Conservation (phyloP, 2,797 vertebrate genomes). For the Pseudotriccus pelzelni region DNA sequence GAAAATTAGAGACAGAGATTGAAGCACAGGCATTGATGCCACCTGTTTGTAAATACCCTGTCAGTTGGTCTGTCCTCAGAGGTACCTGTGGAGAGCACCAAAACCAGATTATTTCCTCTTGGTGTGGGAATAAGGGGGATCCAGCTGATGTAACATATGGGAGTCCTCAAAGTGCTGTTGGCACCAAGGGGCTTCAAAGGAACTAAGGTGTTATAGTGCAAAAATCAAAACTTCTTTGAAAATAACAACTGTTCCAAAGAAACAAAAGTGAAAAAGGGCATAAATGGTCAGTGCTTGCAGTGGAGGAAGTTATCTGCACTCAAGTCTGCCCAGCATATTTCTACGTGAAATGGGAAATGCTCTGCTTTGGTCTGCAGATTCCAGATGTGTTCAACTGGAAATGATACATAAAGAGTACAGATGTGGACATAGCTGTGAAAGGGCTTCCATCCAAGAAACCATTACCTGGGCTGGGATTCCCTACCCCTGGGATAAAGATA, state of each 20-base stretch:
- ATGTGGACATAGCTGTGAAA: neutral
- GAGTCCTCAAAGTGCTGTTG: neutral
- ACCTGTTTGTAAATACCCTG: neutral
- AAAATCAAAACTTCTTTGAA: neutral
- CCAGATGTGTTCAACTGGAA: neutral
- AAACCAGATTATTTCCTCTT: neutral
- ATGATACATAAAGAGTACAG: neutral
- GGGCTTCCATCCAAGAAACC: neutral
- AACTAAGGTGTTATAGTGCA: neutral
- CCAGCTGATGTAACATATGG: rapidly evolving
- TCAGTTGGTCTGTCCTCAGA: neutral
- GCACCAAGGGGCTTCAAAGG: neutral
- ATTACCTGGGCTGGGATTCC: neutral
- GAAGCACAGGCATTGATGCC: neutral
- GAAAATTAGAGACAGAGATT: neutral
- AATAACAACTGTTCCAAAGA: neutral
- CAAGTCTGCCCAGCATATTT: neutral
- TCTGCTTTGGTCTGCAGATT: neutral
- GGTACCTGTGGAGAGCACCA: neutral
- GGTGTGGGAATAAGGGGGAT: neutral
- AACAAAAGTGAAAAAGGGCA: neutral
- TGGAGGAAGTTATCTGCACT: neutral
- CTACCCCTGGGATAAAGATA: neutral
- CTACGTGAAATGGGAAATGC: neutral
- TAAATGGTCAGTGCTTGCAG: neutral